These are phyloP conservation scores for Seriola quinqueradiata DNA, from an alignment of 2,113 vertebrate species.

Conservation along the genomic window DNA sequence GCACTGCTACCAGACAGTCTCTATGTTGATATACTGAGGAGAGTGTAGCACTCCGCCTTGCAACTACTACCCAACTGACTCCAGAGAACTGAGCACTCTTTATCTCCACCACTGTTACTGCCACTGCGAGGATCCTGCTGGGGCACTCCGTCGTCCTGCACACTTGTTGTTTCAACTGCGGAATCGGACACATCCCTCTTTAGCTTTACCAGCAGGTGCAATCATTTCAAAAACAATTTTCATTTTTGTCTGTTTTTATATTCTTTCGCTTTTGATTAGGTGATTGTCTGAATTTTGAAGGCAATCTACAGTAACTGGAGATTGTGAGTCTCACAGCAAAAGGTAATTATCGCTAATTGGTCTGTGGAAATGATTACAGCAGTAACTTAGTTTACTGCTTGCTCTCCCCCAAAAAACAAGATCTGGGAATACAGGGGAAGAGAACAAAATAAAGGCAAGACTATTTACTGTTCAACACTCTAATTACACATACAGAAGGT, in stretches of 20 bases:
- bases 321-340: conserved; percentile 65
- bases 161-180: neutral
- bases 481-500: conserved; percentile 73
- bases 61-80: conserved; percentile 76
- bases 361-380: conserved; percentile 70
- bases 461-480: conserved; percentile 66
- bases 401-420: conserved; percentile 47
- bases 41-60: conserved; percentile 67
- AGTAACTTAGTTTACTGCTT: conserved; percentile 70
- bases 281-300: conserved; percentile 35
- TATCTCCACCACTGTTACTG: conserved; percentile 53
- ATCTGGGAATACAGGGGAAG: conserved; percentile 85
- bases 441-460: conserved; percentile 55
- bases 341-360: conserved; percentile 77
- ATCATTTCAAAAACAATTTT: conserved; percentile 5
- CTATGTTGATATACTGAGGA: conserved; percentile 79
- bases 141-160: conserved; percentile 15
- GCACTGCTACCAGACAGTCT: conserved; percentile 76
- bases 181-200: neutral
- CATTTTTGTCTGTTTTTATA: neutral
- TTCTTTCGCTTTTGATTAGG: conserved; percentile 45
- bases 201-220: conserved; percentile 11
- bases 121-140: conserved; percentile 22
- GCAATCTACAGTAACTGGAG: conserved; percentile 52
- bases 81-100: conserved; percentile 69